Evolutionary conservation across 2,888 invertebrate species (phyloP).

Genomic region (Dolichopus griseipennis): DNA sequence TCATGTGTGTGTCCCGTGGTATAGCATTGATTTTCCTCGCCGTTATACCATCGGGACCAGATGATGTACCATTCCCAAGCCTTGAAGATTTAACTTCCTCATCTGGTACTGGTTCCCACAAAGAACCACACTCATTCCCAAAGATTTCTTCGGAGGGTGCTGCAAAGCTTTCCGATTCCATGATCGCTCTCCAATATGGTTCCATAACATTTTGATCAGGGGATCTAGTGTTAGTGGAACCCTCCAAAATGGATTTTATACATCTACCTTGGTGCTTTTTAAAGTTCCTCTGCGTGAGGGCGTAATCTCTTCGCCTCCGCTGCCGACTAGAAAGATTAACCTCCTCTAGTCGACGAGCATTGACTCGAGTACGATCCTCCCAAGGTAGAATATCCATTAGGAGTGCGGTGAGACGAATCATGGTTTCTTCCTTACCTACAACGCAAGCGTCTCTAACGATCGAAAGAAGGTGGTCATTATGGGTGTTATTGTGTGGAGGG

Average conservation of each 20-base stretch:
- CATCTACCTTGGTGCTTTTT: not conserved
- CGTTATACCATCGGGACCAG: conserved; percentile 8
- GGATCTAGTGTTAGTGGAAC: not conserved
- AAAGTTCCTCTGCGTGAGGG: not conserved
- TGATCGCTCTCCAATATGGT: not conserved
- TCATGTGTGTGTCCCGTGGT: not conserved
- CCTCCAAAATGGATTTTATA: conserved; percentile 4
- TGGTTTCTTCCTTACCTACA: not conserved
- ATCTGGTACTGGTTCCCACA: not conserved
- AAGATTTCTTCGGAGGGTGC: not conserved
- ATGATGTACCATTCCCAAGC: not conserved
- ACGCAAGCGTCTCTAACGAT: too few species aligned
- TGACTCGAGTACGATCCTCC: too few species aligned
- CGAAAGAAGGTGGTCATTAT: not conserved
- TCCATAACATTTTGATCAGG: not conserved
- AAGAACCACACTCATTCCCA: not conserved
- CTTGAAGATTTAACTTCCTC: not conserved
- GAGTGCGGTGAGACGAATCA: not conserved
- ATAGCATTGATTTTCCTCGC: not conserved
- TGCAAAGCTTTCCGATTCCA: not conserved
- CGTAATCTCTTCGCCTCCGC: conserved; percentile 7
- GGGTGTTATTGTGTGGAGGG: not conserved
- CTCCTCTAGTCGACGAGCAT: too few species aligned
- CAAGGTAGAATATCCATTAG: not conserved
- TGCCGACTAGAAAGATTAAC: too few species aligned